Evolutionary conservation across 2,888 invertebrate genomes (phyloP).

Genomic region (Diplazon laetatorius): DNA sequence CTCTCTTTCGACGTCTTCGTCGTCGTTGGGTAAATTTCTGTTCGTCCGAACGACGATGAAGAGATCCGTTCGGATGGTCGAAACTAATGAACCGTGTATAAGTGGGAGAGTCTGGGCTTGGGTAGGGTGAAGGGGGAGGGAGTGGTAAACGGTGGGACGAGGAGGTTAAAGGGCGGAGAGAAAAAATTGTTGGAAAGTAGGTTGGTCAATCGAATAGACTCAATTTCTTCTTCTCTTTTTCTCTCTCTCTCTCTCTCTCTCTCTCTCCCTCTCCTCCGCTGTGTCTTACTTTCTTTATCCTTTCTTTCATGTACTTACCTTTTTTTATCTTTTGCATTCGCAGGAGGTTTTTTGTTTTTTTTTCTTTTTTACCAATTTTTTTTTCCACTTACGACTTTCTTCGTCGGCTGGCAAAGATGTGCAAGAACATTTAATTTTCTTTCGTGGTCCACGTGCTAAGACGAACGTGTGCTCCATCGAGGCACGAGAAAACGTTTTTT

Average conservation of each 20-base stretch:
- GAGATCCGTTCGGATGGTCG: constrained; percentile 27
- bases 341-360: too few species aligned
- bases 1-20: neutral
- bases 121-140: neutral
- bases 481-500: too few species aligned
- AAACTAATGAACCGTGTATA: constrained; percentile 26
- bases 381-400: constrained; percentile 15
- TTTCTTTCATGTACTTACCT: neutral
- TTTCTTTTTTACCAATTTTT: too few species aligned
- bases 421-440: constrained; percentile 56
- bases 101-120: too few species aligned
- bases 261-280: neutral
- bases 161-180: neutral
- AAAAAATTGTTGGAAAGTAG: constrained; percentile 31
- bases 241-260: neutral
- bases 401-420: constrained; percentile 7
- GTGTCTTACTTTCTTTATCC: neutral
- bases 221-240: neutral
- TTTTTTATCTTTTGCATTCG: too few species aligned
- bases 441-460: constrained; percentile 26
- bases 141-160: neutral
- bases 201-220: constrained; percentile 37
- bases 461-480: neutral
- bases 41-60: constrained; percentile 16
- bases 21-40: too few species aligned